phyloP scores from a whole-genome alignment of 2,113 vertebrate genomes.

The Lepus americanus region DNA sequence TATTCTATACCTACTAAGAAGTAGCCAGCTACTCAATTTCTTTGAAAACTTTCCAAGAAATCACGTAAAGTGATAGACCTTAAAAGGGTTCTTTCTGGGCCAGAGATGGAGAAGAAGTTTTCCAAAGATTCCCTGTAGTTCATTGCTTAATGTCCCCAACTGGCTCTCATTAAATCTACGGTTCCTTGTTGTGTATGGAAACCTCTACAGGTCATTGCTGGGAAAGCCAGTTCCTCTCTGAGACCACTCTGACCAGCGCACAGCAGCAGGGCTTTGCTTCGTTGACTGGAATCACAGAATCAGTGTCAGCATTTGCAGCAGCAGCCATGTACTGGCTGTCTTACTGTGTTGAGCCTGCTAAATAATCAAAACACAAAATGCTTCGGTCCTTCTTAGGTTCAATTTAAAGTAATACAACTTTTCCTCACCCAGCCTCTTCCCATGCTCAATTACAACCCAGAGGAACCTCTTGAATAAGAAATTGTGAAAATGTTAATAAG shows the following conservation, averaged over 20 bases:
- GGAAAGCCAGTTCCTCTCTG: not conserved
- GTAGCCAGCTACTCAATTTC: not conserved
- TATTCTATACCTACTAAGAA: not conserved
- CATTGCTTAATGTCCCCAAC: too few relatives aligned
- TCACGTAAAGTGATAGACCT: too few relatives aligned
- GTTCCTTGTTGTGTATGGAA: not conserved
- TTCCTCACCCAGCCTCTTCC: not conserved
- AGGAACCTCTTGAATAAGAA: not conserved
- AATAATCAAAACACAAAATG: not conserved
- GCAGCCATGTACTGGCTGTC: not conserved
- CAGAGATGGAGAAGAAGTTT: not conserved
- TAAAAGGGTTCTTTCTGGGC: not conserved
- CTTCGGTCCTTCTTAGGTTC: not conserved
- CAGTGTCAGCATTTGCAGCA: not conserved
- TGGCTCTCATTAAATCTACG: accelerated
- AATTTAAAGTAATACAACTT: not conserved
- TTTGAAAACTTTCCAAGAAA: not conserved
- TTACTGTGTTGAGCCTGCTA: not conserved
- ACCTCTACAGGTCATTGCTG: not conserved
- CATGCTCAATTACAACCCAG: not conserved
- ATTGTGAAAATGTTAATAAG: not conserved
- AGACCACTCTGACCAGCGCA: not conserved
- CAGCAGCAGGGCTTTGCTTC: not conserved
- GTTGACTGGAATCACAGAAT: too few relatives aligned
- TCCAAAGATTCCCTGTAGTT: not conserved